Conservation (phyloP, 2,888 invertebrate species). For the Ophonus ardosiacus region DNA sequence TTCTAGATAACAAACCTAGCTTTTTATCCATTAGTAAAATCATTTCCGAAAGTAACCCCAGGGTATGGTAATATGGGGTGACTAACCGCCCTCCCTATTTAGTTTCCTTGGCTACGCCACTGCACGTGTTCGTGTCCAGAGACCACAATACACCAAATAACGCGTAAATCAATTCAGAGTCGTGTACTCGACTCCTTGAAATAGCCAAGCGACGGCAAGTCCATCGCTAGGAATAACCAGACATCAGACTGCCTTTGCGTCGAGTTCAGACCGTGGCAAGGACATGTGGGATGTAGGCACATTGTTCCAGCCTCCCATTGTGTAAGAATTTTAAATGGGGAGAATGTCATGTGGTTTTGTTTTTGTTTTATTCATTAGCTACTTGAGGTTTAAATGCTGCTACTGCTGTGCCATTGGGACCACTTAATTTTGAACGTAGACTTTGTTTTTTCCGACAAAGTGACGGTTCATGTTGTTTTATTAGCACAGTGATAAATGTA, state of each 20-base stretch:
- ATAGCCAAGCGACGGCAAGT: slow-evolving; percentile 11
- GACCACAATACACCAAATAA: slow-evolving; percentile 53
- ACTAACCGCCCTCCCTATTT: slow-evolving; percentile 1
- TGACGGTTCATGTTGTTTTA: not conserved
- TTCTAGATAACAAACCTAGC: not conserved
- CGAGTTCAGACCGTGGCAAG: no score
- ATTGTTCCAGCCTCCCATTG: slow-evolving; percentile 29
- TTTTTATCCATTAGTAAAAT: no score
- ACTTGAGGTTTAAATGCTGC: slow-evolving; percentile 13
- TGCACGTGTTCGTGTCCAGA: slow-evolving; percentile 30
- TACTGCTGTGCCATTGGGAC: slow-evolving; percentile 2
- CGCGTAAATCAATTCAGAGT: slow-evolving; percentile 53
- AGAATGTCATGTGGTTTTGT: slow-evolving; percentile 1
- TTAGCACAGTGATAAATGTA: not conserved
- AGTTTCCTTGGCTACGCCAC: slow-evolving; percentile 22
- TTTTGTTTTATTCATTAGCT: slow-evolving; percentile 37
- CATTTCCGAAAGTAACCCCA: not conserved
- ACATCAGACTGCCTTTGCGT: not conserved
- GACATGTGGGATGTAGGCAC: slow-evolving; percentile 19
- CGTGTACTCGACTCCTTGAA: slow-evolving; percentile 9
- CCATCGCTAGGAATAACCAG: slow-evolving; percentile 10
- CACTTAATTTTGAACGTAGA: slow-evolving; percentile 23
- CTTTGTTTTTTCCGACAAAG: not conserved
- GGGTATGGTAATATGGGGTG: not conserved
- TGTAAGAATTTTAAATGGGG: slow-evolving; percentile 40